Base-by-base conservation (phyloP, 2,113 vertebrate genomes). In the Onychostoma macrolepis region DNA sequence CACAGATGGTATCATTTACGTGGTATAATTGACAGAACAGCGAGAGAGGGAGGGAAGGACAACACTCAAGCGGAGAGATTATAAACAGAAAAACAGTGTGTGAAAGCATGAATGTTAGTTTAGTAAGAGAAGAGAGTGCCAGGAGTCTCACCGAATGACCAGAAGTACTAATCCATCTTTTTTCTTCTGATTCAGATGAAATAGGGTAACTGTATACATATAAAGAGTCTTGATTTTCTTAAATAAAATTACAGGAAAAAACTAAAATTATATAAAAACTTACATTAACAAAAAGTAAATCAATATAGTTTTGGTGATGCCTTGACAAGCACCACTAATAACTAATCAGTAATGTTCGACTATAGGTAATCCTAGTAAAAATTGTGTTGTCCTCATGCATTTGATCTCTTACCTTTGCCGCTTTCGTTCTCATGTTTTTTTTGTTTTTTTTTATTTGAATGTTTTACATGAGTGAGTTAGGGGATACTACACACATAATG, bases 1-100 rank as follows among this genome's bases (percentile, higher is more conserved):
- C 89, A 91, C 93, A 93, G 91, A 94, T 92, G 92, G 87, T 91
- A 91, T 85, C 89, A 81, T 91, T 92, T 89, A 90, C 69, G 4
- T 79, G 76, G 65, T 50, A 71, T 83, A 83, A 78, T 41, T 48
- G 61, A 61, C 72, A 83, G 28, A 76, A 82, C 77, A 69, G 10
- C 21, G 45, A 50, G 63, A 67, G 84, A 87, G 77, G 50, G 85
- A 83, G 87, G 24, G 45, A 30, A 74, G 63, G 15, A 77, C n/a
- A 82, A n/a, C 78, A 61, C 33, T 80, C 30, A 41, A 33, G 53
- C 10, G 43, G 81, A 83, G 43, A 48, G 81, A 43, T 71, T 26
- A 85, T 76, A 85, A 67, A 79, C 56, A 67, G 48, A 80, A 83
- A 72, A 87, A 67, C 45, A 84, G 43, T 45, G 38, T 45, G 56